Base-by-base conservation (phyloP, 2,888 invertebrate species). In the Diarsia mendica region DNA sequence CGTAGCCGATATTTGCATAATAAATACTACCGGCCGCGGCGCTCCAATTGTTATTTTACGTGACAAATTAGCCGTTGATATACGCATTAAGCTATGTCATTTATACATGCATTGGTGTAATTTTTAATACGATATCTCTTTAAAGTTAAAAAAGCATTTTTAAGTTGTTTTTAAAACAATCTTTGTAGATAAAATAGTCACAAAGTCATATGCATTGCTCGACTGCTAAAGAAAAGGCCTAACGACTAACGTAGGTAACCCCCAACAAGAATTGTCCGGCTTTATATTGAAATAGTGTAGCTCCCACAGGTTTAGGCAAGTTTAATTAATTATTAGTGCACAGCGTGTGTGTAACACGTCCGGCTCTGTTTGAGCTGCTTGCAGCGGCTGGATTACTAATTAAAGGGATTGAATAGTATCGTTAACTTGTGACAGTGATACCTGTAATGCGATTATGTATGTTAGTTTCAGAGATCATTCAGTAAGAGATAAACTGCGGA, bases 21-120 rank as follows among this genome's bases (percentile, higher is more conserved):
- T 51, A 49, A 55, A 67, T 58, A 65, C 39, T 33, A 20, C 33
- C 23, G 49, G 39, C 39, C 39, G n/a, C 13, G 67, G 39, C 9
- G 70, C 20, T 18, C 9, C 58, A 79, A 58, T 79, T 78, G 49
- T 46, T 65, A 44, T 64, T 68, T 58, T 15, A 49, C 55, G 63
- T 28, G 23, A 33, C 9, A 55, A n/a, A 49, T n/a, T 44, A 39
- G 4, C 15, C 15, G n/a, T 33, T 69, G n/a, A 63, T 69, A 23
- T 33, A 48, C 48, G 1, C 18, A 23, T 1, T 58, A 23, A 33
- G 60, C 10, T 58, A 18, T 51, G 68, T n/a, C 28, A n/a, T 49
- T 70, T 60, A 33, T 49, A 4, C 4, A 18, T 46, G 15, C 49
- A 33, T 67, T 18, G 9, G 20, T 39, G 39, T 10, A 20, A 33